These are phyloP conservation scores for Cisticola juncidis DNA, from an alignment of 2,113 vertebrate species.

Conservation along the genomic window DNA sequence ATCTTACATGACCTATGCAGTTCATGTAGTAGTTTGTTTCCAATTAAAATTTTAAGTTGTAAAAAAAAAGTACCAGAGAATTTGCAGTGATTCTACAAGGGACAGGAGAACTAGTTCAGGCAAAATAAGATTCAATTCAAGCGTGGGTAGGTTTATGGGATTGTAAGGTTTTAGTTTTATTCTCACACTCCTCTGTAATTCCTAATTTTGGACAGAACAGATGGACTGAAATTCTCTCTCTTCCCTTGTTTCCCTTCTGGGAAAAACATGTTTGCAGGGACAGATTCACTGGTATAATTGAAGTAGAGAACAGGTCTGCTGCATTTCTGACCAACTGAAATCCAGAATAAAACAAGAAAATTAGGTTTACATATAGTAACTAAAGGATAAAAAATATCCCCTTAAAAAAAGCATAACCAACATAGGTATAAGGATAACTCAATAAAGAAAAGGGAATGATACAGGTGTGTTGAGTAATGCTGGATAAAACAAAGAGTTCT, in stretches of 20 bases:
- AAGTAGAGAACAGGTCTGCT: not conserved
- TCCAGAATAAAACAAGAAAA: not conserved
- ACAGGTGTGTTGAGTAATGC: not conserved
- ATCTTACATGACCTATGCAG: not conserved
- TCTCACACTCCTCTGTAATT: conserved; percentile 27
- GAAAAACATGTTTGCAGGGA: not conserved
- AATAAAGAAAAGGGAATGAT: not conserved
- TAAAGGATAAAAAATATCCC: not conserved
- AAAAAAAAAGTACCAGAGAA: not conserved
- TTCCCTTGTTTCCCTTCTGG: not conserved
- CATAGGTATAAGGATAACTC: not conserved
- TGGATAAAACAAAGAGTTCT: not conserved
- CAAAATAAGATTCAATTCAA: not conserved
- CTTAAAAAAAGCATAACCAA: not conserved
- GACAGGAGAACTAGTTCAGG: not conserved
- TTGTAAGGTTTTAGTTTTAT: not conserved
- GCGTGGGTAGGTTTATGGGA: not conserved
- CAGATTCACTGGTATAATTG: not conserved
- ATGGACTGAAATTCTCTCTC: conserved; percentile 30
- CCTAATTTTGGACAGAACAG: conserved; percentile 48
- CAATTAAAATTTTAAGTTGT: not conserved
- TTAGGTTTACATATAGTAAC: not conserved
- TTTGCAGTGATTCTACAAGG: not conserved
- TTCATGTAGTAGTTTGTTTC: not conserved
- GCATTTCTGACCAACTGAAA: conserved; percentile 4